Evolutionary conservation across 2,797 vertebrate genomes (phyloP).

Genomic region (Aythya fuligula): DNA sequence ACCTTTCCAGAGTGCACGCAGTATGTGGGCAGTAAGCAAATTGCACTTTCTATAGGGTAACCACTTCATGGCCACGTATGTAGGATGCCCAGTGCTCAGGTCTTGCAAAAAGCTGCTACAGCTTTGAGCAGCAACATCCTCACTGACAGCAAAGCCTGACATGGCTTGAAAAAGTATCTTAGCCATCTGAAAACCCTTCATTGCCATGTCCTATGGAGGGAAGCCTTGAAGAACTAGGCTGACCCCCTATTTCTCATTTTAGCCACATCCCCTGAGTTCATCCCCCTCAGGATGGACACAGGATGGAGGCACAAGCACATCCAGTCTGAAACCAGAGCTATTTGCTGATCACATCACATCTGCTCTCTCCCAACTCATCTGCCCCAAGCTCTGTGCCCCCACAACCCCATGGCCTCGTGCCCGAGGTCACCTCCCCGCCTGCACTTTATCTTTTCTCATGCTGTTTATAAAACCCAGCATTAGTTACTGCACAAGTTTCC

Average conservation of each 20-base stretch:
- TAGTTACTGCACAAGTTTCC: background rate
- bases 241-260: accelerated
- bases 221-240: background rate
- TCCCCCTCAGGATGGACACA: background rate
- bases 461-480: background rate
- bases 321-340: background rate
- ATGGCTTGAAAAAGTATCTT: background rate
- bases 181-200: background rate
- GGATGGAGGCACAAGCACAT: background rate
- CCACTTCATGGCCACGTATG: no score
- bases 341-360: accelerated
- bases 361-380: background rate
- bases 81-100: no score
- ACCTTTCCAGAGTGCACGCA: accelerated
- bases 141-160: accelerated
- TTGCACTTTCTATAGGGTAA: background rate
- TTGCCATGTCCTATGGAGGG: background rate
- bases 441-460: background rate
- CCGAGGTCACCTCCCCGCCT: background rate
- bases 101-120: background rate
- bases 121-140: no score
- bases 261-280: background rate
- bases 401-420: accelerated
- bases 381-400: background rate
- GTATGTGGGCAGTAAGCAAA: background rate